Conservation (phyloP, 2,888 invertebrate species). For the Tanypteryx hageni region DNA sequence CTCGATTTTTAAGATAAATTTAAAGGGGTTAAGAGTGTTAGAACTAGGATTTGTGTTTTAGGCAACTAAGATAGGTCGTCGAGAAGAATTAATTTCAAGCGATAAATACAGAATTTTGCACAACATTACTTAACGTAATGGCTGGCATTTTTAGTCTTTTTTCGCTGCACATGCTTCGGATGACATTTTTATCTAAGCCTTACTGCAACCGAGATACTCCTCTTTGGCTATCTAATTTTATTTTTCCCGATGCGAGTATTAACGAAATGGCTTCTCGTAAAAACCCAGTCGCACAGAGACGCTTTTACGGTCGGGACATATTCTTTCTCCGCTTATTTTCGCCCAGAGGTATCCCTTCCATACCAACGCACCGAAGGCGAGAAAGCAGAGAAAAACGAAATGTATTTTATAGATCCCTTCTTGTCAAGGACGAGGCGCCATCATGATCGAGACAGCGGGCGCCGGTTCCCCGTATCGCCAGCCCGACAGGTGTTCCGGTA, state of each 20-base stretch:
- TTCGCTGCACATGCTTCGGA: neutral
- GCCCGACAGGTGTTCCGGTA: slow-evolving; percentile 14
- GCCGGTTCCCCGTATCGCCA: neutral
- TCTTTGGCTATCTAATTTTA: neutral
- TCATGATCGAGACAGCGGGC: slow-evolving; percentile 8
- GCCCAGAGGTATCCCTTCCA: neutral
- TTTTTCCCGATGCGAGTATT: neutral
- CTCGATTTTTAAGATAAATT: too few relatives aligned
- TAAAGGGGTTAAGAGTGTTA: too few relatives aligned
- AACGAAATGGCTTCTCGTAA: slow-evolving; percentile 6
- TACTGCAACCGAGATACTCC: neutral
- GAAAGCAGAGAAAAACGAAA: neutral
- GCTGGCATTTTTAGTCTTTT: too few relatives aligned
- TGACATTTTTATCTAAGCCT: neutral
- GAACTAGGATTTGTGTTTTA: too few relatives aligned
- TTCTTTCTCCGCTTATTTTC: slow-evolving; percentile 1
- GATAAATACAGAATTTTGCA: too few relatives aligned
- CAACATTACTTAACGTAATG: too few relatives aligned
- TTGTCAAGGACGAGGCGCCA: neutral
- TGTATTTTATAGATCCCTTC: slow-evolving; percentile 19
- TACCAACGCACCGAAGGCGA: neutral
- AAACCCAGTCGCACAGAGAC: neutral
- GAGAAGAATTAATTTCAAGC: too few relatives aligned
- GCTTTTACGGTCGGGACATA: neutral
- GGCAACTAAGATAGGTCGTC: too few relatives aligned